phyloP scores from a whole-genome alignment of 2,888 invertebrate species.

The Lysandra bellargus region DNA sequence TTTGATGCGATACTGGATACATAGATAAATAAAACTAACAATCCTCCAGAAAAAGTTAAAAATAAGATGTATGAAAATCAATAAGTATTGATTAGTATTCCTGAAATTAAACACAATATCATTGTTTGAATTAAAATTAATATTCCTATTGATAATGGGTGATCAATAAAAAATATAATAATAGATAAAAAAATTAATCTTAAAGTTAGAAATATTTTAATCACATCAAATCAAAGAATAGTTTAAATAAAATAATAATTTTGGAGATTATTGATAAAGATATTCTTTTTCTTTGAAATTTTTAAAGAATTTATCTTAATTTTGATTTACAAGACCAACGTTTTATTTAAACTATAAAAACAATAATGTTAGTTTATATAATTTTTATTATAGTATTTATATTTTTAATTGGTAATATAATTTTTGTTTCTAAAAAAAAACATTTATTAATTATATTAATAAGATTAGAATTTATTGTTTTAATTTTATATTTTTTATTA shows the following conservation, averaged over 20 bases:
- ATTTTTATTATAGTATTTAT: slow-evolving; percentile 67
- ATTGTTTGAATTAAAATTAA: slow-evolving; percentile 77
- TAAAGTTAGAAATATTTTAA: slow-evolving; percentile 60
- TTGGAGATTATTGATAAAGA: slow-evolving; percentile 84
- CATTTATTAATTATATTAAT: slow-evolving; percentile 82
- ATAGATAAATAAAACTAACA: slow-evolving; percentile 84
- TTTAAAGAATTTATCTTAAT: slow-evolving; percentile 78
- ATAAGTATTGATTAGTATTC: slow-evolving; percentile 72
- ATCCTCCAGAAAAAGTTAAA: slow-evolving; percentile 82
- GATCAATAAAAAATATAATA: slow-evolving; percentile 59
- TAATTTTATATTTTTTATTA: slow-evolving; percentile 77
- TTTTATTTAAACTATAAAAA: slow-evolving; percentile 85
- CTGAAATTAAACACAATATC: slow-evolving; percentile 67
- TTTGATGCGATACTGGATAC: slow-evolving; percentile 82
- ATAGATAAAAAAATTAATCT: slow-evolving; percentile 59
- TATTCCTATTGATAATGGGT: slow-evolving; percentile 79
- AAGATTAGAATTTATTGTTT: slow-evolving; percentile 82
- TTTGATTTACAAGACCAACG: slow-evolving; percentile 85
- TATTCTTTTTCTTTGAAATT: slow-evolving; percentile 80
- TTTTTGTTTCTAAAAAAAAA: slow-evolving; percentile 79
- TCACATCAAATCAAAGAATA: slow-evolving; percentile 80
- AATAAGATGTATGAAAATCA: slow-evolving; percentile 83
- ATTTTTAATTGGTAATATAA: slow-evolving; percentile 72
- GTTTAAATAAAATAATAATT: slow-evolving; percentile 85
- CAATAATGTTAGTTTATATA: slow-evolving; percentile 52